These are phyloP conservation scores for Microchrysa polita DNA, from an alignment of 2,888 invertebrate genomes.

Conservation along the genomic window DNA sequence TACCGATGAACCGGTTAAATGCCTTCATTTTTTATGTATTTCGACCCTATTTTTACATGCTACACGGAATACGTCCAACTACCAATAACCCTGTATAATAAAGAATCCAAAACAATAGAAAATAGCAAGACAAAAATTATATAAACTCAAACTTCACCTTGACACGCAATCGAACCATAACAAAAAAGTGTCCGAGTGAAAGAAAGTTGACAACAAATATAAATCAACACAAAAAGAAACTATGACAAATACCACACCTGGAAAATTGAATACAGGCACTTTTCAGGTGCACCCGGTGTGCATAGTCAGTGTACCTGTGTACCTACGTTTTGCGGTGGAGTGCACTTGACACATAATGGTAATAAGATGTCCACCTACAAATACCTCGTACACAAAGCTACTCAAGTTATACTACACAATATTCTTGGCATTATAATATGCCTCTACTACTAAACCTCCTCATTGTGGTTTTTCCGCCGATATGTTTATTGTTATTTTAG, in stretches of 20 bases:
- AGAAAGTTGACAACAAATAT: not conserved
- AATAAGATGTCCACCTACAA: constrained; percentile 29
- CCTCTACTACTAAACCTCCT: not conserved
- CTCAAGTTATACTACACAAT: not conserved
- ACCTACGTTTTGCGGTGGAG: constrained; percentile 17
- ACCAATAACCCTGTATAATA: no score
- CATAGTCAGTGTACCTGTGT: constrained; percentile 9
- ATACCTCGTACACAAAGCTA: no score
- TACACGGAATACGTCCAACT: no score
- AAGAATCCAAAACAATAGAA: no score
- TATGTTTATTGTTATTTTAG: constrained; percentile 1
- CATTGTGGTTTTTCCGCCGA: not conserved
- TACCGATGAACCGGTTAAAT: no score
- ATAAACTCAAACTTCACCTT: not conserved
- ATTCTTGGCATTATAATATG: not conserved
- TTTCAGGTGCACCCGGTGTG: not conserved
- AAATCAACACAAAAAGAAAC: not conserved
- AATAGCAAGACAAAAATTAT: no score
- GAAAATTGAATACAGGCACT: not conserved
- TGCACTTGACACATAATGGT: constrained; percentile 28
- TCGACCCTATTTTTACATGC: no score
- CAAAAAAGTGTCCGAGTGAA: not conserved
- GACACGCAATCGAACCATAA: constrained; percentile 6
- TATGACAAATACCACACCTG: not conserved
- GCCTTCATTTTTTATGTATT: no score